These are phyloP conservation scores for Sinella curviseta DNA, from an alignment of 1,140 invertebrate species.

Conservation along the genomic window DNA sequence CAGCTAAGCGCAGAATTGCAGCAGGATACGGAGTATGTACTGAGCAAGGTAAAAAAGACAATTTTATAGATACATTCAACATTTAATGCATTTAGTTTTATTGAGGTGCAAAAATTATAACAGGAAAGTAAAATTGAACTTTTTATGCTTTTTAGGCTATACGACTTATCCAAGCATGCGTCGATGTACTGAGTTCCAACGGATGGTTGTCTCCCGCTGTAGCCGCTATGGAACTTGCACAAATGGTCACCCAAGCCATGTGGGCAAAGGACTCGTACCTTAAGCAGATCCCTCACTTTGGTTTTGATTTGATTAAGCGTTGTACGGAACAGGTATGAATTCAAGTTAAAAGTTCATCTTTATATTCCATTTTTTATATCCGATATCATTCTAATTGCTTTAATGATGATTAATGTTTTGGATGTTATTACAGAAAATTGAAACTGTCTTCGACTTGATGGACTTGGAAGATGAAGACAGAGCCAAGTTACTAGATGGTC, in stretches of 20 bases:
- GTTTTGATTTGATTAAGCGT: slow-evolving; percentile 81
- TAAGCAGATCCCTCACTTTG: slow-evolving; percentile 96
- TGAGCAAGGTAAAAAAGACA: slow-evolving; percentile 76
- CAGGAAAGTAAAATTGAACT: slow-evolving; percentile 6
- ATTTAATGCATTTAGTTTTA: background rate
- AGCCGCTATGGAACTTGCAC: slow-evolving; percentile 98
- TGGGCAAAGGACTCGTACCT: slow-evolving; percentile 98
- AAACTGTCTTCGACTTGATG: slow-evolving; percentile 98
- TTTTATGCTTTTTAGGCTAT: slow-evolving; percentile 60
- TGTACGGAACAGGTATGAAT: slow-evolving; percentile 79
- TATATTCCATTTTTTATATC: background rate
- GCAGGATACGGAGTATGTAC: slow-evolving; percentile 89
- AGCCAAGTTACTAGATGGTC: slow-evolving; percentile 72
- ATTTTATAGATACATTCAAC: background rate
- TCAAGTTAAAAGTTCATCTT: background rate
- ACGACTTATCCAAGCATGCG: slow-evolving; percentile 94
- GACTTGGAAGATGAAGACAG: slow-evolving; percentile 95
- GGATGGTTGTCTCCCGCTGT: slow-evolving; percentile 97
- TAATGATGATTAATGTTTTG: too few species aligned
- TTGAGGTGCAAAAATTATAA: background rate
- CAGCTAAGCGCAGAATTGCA: slow-evolving; percentile 93
- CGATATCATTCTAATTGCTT: background rate
- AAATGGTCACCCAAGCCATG: slow-evolving; percentile 99
- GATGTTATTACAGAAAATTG: slow-evolving; percentile 67
- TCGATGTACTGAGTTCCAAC: slow-evolving; percentile 96